A percentile compares a stretch with the other conserved stretches of the same genome.
Conservation (phyloP, 2,797 vertebrate genomes). For the Pagetopsis macropterus region DNA sequence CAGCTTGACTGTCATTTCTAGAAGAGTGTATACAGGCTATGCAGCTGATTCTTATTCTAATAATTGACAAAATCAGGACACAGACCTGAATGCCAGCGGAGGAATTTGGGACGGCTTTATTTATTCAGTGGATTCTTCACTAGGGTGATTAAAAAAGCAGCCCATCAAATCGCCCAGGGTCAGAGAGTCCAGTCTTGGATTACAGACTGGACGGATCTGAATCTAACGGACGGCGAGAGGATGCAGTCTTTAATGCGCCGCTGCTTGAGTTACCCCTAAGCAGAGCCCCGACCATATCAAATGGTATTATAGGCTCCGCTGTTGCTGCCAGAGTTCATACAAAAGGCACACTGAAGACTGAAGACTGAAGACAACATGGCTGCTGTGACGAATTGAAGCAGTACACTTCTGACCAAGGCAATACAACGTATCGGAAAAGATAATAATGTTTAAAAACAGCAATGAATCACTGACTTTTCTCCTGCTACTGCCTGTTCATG, state of each 20-base stretch:
- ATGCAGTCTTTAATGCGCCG: conserved; percentile 50
- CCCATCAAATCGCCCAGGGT: conserved; percentile 47
- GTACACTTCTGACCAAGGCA: not conserved
- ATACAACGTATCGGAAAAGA: not conserved
- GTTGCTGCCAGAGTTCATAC: conserved; percentile 30
- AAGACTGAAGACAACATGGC: conserved; percentile 9
- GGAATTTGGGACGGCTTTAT: conserved; percentile 59
- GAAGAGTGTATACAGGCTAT: not conserved
- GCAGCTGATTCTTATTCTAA: conserved; percentile 33
- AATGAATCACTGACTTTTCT: not conserved
- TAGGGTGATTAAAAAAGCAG: conserved; percentile 68
- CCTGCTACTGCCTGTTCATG: not conserved
- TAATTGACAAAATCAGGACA: conserved; percentile 48
- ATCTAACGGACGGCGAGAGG: conserved; percentile 57
- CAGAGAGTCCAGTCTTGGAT: conserved; percentile 54
- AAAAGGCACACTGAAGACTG: conserved; percentile 15
- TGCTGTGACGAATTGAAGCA: conserved; percentile 6
- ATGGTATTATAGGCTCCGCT: conserved; percentile 44
- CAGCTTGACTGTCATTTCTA: conserved; percentile 10
- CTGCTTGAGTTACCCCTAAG: conserved; percentile 66
- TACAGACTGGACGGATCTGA: conserved; percentile 52
- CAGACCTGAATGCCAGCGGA: conserved; percentile 26
- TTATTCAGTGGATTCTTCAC: conserved; percentile 71
- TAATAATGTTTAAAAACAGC: not conserved
- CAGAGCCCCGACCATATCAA: conserved; percentile 44